A percentile compares a stretch with the other conserved stretches of the same genome.
Conservation (phyloP, 2,113 vertebrate species). For the Alces alces region DNA sequence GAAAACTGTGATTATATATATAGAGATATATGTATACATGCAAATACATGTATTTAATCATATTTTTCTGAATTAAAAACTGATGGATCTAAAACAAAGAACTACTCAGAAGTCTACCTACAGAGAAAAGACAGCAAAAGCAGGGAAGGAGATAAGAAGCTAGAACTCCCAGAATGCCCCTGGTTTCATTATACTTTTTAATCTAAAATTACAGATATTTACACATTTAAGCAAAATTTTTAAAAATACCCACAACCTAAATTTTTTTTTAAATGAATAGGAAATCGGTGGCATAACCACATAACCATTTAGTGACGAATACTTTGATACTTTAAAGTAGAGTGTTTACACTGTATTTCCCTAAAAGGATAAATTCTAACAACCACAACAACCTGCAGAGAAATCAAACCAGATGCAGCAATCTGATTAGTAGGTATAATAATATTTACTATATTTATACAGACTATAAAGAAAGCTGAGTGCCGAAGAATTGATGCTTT, state of each 20-base stretch:
- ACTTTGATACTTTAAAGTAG: neutral
- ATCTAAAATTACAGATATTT: neutral
- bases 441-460: neutral
- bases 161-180: neutral
- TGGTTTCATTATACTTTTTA: neutral
- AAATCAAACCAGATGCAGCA: neutral
- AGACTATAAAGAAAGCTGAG: no score
- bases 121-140: neutral
- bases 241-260: neutral
- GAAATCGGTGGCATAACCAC: neutral
- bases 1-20: neutral
- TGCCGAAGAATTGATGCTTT: no score
- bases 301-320: neutral
- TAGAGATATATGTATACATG: neutral
- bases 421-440: neutral
- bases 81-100: neutral
- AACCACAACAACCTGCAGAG: neutral
- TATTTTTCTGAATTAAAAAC: neutral
- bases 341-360: neutral
- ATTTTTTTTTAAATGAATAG: neutral
- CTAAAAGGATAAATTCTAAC: neutral
- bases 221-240: neutral
- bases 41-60: neutral
- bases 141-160: neutral
- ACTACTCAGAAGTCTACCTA: neutral